These are phyloP conservation scores for Gnathonemus longibarbis DNA, from an alignment of 2,113 vertebrate species.

Conservation along the genomic window DNA sequence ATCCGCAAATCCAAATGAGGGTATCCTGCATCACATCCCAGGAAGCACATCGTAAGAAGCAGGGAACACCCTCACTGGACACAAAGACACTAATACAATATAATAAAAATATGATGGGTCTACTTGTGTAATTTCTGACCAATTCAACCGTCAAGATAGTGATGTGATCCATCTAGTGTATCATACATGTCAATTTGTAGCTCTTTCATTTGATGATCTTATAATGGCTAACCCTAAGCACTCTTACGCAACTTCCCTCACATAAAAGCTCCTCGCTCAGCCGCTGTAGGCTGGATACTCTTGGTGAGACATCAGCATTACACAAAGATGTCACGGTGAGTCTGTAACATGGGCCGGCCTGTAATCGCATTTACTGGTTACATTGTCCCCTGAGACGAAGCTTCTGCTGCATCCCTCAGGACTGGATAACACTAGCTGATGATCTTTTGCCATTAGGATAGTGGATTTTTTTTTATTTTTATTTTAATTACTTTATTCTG, in stretches of 20 bases:
- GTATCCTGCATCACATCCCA: background rate
- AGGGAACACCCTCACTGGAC: background rate
- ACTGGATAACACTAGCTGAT: constrained; percentile 30
- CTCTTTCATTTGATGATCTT: background rate
- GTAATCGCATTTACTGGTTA: background rate
- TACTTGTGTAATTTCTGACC: background rate
- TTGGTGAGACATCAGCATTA: background rate
- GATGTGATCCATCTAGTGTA: background rate
- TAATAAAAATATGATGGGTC: background rate
- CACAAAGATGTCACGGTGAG: background rate
- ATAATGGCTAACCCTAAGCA: background rate
- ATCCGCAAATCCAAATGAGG: background rate
- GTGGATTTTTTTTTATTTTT: constrained; percentile 37
- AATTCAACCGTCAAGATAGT: background rate
- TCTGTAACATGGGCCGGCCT: background rate
- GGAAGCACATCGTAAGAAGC: background rate
- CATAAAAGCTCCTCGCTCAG: background rate
- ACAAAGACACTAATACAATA: background rate
- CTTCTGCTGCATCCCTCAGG: background rate
- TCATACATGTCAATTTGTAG: background rate
- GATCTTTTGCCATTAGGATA: constrained; percentile 48
- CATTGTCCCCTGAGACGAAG: background rate
- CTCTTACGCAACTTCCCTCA: background rate
- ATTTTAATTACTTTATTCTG: constrained; percentile 51
- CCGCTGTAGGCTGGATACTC: background rate